Evolutionary conservation across 2,797 vertebrate species (phyloP), one percentile per base, ranked within the genome.

Genomic region (Lepilemur ruficaudatus): DNA sequence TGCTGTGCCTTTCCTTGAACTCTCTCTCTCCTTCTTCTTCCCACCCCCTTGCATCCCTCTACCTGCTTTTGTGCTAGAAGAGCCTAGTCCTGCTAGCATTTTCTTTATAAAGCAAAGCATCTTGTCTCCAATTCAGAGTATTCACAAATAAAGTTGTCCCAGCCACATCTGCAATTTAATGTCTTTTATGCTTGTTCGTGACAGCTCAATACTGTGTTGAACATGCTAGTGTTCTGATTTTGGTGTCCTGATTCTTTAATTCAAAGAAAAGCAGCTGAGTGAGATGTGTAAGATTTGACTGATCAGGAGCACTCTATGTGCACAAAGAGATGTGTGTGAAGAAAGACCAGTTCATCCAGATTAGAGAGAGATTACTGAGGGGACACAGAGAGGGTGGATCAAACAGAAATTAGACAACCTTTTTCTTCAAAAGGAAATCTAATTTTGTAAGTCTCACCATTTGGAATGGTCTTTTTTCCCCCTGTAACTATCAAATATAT

Each of bases 71-170:
- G 18, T 73, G 80, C 91, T 89, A 73, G 12, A 96, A 95, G 20
- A 90, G 75, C 72, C 28, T 9, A 59, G 89, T 59, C 17, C 32
- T 95, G 81, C 46, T 61, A 48, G 88, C 14, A 46, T 89, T 86
- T 30, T 93, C 96, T 97, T 85, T 82, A 83, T 41, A 93, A 93
- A 96, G 4, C 59, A 97, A 97, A 97, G 43, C 75, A 94, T 69
- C 79, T 95, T 96, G 8, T 88, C 50, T 88, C 32, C 28, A 55
- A 87, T 96, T 92, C 79, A 95, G 84, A 96, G 87, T 98, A 97
- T 97, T 46, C 75, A 35, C 81, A 93, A 92, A 52, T 61, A 96
- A 96, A 96, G 90, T 75, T 90, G 4, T 65, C 82, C 90, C 85
- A 94, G 89, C 52, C 15, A 43, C 92, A 41, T 94, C 95, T 96